Conservation (phyloP, 2,113 vertebrate species). For the Chlorocebus sabaeus region DNA sequence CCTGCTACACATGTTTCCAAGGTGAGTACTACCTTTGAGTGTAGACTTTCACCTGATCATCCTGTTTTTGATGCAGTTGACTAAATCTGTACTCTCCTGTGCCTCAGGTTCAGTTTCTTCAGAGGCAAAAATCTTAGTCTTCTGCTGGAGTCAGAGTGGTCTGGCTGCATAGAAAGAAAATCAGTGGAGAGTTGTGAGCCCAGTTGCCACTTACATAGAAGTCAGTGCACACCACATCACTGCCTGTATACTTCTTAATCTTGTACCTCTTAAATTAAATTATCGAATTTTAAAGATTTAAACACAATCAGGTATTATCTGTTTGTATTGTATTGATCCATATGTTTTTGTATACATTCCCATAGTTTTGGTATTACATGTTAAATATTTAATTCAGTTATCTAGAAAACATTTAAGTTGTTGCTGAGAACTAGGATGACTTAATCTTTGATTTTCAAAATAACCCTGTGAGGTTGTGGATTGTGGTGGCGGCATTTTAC, state of each 20-base stretch:
- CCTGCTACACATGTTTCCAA: not conserved
- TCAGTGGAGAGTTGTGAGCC: not conserved
- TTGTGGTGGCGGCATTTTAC: not conserved
- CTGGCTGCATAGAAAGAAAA: not conserved
- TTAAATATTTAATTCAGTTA: not conserved
- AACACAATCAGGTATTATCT: not conserved
- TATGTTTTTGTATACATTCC: not conserved
- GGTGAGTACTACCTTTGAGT: not conserved
- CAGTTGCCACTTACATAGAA: not conserved
- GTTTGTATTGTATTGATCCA: not conserved
- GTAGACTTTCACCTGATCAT: not conserved
- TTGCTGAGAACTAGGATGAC: not conserved
- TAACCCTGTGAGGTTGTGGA: not conserved
- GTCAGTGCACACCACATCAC: not conserved
- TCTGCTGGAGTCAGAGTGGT: not conserved
- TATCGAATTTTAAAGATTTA: conserved; percentile 11
- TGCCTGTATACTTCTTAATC: not conserved
- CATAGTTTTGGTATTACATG: not conserved
- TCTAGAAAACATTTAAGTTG: not conserved
- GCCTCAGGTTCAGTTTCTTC: not conserved
- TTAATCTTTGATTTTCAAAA: not conserved
- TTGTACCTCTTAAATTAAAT: not conserved
- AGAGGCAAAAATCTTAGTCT: not conserved
- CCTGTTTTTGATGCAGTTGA: not conserved
- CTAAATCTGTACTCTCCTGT: not conserved